Base-by-base conservation (phyloP, 1,140 invertebrate species). In the Armadillidium nasatum region DNA sequence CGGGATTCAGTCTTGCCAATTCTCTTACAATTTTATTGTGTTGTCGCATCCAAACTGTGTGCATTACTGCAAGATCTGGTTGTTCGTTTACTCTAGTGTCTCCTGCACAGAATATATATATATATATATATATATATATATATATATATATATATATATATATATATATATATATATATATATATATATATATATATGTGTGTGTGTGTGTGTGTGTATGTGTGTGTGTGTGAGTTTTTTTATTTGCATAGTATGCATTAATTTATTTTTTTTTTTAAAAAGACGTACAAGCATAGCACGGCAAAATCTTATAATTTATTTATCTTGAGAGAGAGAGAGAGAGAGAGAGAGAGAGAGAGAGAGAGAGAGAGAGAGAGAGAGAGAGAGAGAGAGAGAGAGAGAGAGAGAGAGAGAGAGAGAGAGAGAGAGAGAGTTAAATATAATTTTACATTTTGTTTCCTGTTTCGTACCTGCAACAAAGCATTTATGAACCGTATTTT, bases 11-110 rank as follows among this genome's bases (percentile, higher is more conserved):
- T 45, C 78, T 74, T 21, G 81, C 68, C 0, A 89, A 81, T 60
- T 83, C 83, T 23, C 79, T 77, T 4, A 87, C 88, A 45, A 89
- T 83, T 23, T 85, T 81, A 79, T 89, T 89, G 81, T 89, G 88
- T 77, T 88, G 85, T 75, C 89, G 81, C 78, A 90, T 82, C 84
- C 87, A 86, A 13, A 88, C 76, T 7, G 87, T 88, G 81, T 89
- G 84, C 79, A 85, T 82, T 9, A 84, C 82, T 3, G 83, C 82
- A 73, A 85, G 77, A 67, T 84, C 78, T 15, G 88, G 82, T 81
- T 90, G 89, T 83, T 90, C 89, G 83, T 90, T 90, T 7, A 86
- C 88, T 73, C 89, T 81, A 74, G 84, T 82, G 82, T 90, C 89
- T 72, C 89, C 89, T 82, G 86, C 0, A 46, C n/a, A 10, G n/a